phyloP scores from a whole-genome alignment of 2,113 vertebrate genomes.

The Dinomys branickii region DNA sequence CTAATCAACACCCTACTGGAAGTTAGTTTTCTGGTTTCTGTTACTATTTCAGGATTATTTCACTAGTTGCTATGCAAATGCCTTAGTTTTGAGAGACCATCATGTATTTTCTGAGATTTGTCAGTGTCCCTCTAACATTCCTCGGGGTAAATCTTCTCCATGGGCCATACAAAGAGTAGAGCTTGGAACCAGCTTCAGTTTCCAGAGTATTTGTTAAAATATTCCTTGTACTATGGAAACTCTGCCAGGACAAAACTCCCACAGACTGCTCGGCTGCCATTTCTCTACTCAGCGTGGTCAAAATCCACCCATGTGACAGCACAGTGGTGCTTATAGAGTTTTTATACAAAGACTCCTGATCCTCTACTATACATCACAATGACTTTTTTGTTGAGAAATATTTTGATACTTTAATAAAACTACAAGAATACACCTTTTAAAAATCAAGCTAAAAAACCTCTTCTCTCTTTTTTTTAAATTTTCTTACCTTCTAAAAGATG shows the following conservation, averaged over 20 bases:
- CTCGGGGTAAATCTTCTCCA: background rate
- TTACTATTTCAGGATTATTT: constrained; percentile 61
- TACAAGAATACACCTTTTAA: background rate
- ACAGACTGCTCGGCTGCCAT: background rate
- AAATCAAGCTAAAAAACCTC: background rate
- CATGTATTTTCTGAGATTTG: constrained; percentile 27
- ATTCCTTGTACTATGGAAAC: background rate
- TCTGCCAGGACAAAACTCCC: background rate
- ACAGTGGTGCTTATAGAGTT: background rate
- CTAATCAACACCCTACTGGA: background rate
- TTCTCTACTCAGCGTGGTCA: background rate
- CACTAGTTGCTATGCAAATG: constrained; percentile 37
- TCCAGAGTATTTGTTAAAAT: background rate
- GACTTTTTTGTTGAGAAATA: background rate
- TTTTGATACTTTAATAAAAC: background rate
- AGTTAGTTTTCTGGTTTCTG: background rate
- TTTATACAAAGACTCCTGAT: background rate
- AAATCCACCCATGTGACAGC: background rate
- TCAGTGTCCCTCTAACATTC: background rate
- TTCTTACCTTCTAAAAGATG: background rate
- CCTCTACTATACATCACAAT: background rate
- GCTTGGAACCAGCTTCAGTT: background rate
- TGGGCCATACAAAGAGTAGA: background rate
- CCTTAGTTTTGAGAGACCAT: constrained; percentile 53
- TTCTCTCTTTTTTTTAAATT: background rate